Evolutionary conservation across 2,113 vertebrate genomes (phyloP), one percentile per base, ranked within the genome.

Genomic region (Sprattus sprattus): DNA sequence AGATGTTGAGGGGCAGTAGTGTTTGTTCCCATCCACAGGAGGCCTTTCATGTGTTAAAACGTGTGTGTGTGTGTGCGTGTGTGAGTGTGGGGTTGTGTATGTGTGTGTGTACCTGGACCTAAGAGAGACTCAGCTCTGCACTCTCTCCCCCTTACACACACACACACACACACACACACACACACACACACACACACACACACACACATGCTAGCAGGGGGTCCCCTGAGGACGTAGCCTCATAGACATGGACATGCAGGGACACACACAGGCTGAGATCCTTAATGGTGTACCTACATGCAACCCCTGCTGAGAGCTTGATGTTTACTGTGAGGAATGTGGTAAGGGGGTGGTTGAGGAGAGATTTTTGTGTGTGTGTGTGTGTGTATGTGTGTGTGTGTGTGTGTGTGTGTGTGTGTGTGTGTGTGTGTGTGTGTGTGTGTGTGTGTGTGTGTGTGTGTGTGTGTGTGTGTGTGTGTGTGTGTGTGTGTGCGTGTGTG

Each of bases 31-130:
- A 89, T 89, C 87, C 84, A 89, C 83, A 86, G 90, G 89, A 91
- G 89, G 82, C 87, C 93, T 94, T 94, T 95, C 91, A 94, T 93
- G 94, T 93, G 93, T 86, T 92, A 92, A 94, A 91, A 89, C 91
- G 90, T 89, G 88, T 84, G 88, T 86, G 81, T 64, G 45, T 83
- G 83, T 82, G 52, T 86, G 50, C 75, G 54, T 82, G 75, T 25
- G 47, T 71, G 86, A 83, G 81, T 84, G 71, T 78, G 45, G 49
- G 88, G 86, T 47, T 81, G 86, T 84, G 84, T 89, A 87, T 88
- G 87, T 46, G 60, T 75, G 60, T 71, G 64, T 50, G 25, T 78
- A 18, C 8, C 47, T 50, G 47, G 22, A 64, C 57, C 57, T 67
- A 2, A 1, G 22, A 64, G 20, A 64, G 22, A 64, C 6, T 5